A percentile compares a stretch with the other conserved stretches of the same genome.
These are phyloP conservation scores for Macrosiphum euphorbiae DNA, from an alignment of 2,888 invertebrate genomes.

Conservation along the genomic window DNA sequence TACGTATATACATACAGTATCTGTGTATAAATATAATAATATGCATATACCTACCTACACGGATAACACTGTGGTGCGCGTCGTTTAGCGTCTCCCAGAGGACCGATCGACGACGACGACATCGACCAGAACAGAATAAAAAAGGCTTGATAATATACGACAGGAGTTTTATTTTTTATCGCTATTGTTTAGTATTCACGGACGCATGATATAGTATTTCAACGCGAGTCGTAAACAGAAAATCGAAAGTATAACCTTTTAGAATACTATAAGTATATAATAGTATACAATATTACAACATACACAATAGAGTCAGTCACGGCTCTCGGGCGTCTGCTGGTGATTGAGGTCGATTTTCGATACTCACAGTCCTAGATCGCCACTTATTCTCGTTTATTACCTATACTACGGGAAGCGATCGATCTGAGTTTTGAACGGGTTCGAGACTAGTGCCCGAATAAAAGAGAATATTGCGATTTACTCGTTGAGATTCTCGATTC, in stretches of 20 bases:
- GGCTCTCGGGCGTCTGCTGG: not conserved
- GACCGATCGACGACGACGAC: slow-evolving; percentile 35
- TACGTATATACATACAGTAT: not conserved
- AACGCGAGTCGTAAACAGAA: not conserved
- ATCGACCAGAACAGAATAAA: not conserved
- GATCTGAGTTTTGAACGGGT: not conserved
- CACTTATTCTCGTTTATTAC: not conserved
- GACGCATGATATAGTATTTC: not conserved
- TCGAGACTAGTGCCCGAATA: not conserved
- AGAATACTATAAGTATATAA: too few relatives aligned
- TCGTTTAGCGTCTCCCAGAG: slow-evolving; percentile 48
- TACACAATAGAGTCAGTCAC: too few relatives aligned
- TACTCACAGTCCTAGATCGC: not conserved
- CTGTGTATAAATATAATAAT: not conserved
- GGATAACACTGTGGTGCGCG: not conserved
- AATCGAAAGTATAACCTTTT: not conserved
- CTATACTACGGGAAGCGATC: not conserved
- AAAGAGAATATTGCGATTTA: too few relatives aligned
- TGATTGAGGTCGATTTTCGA: not conserved
- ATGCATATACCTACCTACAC: not conserved
- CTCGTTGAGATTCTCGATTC: not conserved
- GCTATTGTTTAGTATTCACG: not conserved
- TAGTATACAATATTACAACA: too few relatives aligned
- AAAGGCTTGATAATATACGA: not conserved
- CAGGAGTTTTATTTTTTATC: not conserved